Evolutionary conservation across 2,113 vertebrate species (phyloP), one percentile per base, ranked within the genome.

Genomic region (Lamprotornis superbus): DNA sequence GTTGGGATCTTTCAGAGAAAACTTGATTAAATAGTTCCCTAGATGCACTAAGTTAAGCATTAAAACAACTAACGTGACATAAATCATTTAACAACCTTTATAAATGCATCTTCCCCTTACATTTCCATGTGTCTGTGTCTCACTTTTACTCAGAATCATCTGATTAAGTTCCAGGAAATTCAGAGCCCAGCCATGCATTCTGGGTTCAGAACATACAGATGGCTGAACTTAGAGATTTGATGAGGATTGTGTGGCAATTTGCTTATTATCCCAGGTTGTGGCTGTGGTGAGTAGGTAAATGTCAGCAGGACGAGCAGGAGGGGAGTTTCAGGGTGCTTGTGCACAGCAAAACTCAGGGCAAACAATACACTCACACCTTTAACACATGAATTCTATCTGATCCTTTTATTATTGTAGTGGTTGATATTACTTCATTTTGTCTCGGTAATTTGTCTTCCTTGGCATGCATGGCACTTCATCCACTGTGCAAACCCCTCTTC

Each of bases 1-100:
- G 47, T 74, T 88, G 47, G 39, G 75, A 77, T 90, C 75, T 67
- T 93, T 94, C 75, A 77, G 82, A 88, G 55, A 82, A 92, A 90
- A 92, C 47, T 70, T 87, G 80, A 87, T 95, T 96, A 94, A 92
- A 89, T 75, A 68, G 44, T 76, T 96, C 82, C 79, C 91, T 68
- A 64, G 82, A 75, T 80, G 59, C 7, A 8, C 49, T 73, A 89
- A 93, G 74, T 88, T 95, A 96, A 93, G 71, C 50, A 85, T 2
- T 93, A 87, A 91, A 96, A 94, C 67, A 90, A 90, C 59, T 56
- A 77, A 39, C 1, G 0, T 69, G 46, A 76, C 42, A 85, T 90
- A 93, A 95, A 90, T 80, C 23, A 70, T 93, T 95, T 85, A 80
- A 79, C 33, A 88, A 70, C 52, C 37, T 93, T 83, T 91, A 88